These are phyloP conservation scores for Semnornis frantzii DNA, from an alignment of 2,113 vertebrate genomes.

Conservation along the genomic window DNA sequence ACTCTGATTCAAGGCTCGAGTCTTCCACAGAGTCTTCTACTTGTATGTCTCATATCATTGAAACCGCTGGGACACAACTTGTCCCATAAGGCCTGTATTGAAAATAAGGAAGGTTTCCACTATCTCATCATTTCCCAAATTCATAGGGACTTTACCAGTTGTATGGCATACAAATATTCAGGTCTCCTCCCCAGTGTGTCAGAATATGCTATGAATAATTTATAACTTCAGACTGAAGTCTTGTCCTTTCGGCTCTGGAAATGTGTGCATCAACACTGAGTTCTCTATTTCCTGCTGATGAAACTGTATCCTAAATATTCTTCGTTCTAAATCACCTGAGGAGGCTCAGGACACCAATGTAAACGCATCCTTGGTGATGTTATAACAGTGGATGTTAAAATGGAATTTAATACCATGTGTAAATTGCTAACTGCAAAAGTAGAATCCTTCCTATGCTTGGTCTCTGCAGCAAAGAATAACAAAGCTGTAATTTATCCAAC, in stretches of 20 bases:
- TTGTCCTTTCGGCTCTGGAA: conserved; percentile 69
- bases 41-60: not conserved
- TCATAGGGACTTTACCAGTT: conserved; percentile 57
- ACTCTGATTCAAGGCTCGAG: not conserved
- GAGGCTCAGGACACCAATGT: not conserved
- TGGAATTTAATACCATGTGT: not conserved
- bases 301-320: conserved; percentile 40
- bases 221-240: conserved; percentile 64
- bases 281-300: conserved; percentile 42
- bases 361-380: not conserved
- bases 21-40: not conserved
- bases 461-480: not conserved
- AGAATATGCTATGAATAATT: conserved; percentile 74
- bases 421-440: not conserved
- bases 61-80: conserved; percentile 29
- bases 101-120: conserved; percentile 52
- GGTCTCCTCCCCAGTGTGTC: conserved; percentile 54
- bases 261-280: conserved; percentile 49
- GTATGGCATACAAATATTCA: conserved; percentile 73
- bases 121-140: conserved; percentile 38
- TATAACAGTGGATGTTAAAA: not conserved
- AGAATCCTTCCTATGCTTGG: not conserved
- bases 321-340: conserved; percentile 6
- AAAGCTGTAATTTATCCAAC: not conserved
- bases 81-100: conserved; percentile 2